These are phyloP conservation scores for Chaetodon auriga DNA, from an alignment of 2,113 vertebrate species.

Conservation along the genomic window DNA sequence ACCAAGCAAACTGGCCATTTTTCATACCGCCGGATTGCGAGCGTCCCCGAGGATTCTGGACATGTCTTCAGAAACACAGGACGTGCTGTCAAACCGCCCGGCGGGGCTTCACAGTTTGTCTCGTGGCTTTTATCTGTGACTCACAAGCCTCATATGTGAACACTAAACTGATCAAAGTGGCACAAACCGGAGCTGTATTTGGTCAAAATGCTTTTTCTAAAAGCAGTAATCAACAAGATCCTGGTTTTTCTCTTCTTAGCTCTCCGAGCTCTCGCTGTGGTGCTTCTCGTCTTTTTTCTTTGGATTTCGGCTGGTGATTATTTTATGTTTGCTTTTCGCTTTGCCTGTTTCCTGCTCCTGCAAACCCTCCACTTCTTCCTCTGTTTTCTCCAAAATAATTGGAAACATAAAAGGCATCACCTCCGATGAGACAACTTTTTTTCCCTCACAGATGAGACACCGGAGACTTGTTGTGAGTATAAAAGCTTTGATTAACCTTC, in stretches of 20 bases:
- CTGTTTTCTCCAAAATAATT: not conserved
- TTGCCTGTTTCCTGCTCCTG: not conserved
- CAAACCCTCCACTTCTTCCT: not conserved
- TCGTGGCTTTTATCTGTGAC: not conserved
- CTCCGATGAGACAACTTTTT: not conserved
- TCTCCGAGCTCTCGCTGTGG: not conserved
- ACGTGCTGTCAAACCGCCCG: not conserved
- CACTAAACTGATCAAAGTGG: not conserved
- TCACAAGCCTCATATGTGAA: not conserved
- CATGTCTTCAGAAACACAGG: not conserved
- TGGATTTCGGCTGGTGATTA: not conserved
- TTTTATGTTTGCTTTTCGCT: not conserved
- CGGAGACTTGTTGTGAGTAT: not conserved
- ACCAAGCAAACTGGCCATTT: not conserved
- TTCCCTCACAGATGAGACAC: not conserved
- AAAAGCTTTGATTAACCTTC: constrained; percentile 33
- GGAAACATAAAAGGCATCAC: constrained; percentile 28
- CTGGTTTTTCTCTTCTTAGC: not conserved
- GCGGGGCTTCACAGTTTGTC: not conserved
- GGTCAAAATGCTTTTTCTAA: not conserved
- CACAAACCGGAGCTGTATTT: not conserved
- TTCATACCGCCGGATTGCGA: not conserved
- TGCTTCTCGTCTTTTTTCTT: not conserved
- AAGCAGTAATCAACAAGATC: not conserved
- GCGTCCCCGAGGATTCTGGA: not conserved